Evolutionary conservation across 2,888 invertebrate genomes (phyloP).

Genomic region (Galeruca laticollis): DNA sequence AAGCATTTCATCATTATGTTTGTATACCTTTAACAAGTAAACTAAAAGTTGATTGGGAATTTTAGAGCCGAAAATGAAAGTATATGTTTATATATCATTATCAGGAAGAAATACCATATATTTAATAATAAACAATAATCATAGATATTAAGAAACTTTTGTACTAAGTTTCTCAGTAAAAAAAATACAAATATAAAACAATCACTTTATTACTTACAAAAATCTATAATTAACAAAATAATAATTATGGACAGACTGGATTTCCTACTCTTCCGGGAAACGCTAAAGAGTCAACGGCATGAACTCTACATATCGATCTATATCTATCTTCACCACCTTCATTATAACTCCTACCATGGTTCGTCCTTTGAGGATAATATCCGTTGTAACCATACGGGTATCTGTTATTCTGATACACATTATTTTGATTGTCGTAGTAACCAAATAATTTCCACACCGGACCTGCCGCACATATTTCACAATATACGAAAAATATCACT

Average conservation of each 20-base stretch:
- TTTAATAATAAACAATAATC: too few relatives aligned
- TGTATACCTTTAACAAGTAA: too few relatives aligned
- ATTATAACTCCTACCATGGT: conserved; percentile 47
- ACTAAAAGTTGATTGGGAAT: too few relatives aligned
- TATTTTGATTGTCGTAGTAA: conserved; percentile 22
- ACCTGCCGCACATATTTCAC: conserved; percentile 2
- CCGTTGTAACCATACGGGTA: conserved; percentile 35
- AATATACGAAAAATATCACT: not conserved
- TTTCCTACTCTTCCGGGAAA: conserved; percentile 67
- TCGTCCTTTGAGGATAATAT: conserved; percentile 34
- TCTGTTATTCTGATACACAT: conserved; percentile 22
- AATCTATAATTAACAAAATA: conserved; percentile 5
- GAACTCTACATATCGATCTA: conserved; percentile 78
- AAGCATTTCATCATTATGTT: too few relatives aligned
- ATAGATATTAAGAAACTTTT: too few relatives aligned
- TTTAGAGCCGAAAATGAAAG: too few relatives aligned
- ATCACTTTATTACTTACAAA: conserved; percentile 17
- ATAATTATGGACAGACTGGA: conserved; percentile 55
- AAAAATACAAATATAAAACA: too few relatives aligned
- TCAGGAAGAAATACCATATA: too few relatives aligned
- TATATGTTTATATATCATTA: too few relatives aligned
- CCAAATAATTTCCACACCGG: conserved; percentile 38
- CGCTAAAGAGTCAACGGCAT: conserved; percentile 72
- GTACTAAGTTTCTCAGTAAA: too few relatives aligned
- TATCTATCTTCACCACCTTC: conserved; percentile 71